phyloP scores from a whole-genome alignment of 2,797 vertebrate genomes.

The Pantherophis alleghaniensis region DNA sequence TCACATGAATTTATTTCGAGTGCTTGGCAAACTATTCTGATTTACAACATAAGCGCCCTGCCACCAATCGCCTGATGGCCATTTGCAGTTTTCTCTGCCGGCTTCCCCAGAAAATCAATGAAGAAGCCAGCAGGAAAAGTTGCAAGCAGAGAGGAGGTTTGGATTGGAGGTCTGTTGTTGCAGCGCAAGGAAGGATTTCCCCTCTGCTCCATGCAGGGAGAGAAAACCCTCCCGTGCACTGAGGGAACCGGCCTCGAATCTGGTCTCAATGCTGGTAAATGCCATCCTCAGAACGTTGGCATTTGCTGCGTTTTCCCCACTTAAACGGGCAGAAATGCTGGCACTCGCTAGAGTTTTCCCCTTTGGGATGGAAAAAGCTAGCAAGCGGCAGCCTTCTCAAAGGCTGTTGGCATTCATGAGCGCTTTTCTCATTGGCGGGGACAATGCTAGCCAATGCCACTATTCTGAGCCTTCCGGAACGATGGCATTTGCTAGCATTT shows the following conservation, averaged over 20 bases:
- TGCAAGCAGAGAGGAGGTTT: not conserved
- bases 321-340: not conserved
- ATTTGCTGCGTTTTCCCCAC: not conserved
- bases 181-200: not conserved
- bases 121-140: not conserved
- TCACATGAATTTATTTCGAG: not conserved
- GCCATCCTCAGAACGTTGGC: not conserved
- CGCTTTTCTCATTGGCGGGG: not conserved
- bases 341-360: not conserved
- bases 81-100: not conserved
- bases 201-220: not conserved
- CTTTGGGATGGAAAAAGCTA: not conserved
- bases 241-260: not conserved
- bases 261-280: not conserved
- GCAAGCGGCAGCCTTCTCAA: not conserved
- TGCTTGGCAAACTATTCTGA: not conserved
- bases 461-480: not conserved
- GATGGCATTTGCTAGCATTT: not conserved
- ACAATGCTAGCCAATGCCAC: not conserved
- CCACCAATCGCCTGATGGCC: fast-evolving
- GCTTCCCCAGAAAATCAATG: not conserved
- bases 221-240: not conserved
- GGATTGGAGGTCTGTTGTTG: not conserved
- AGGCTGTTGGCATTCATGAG: not conserved
- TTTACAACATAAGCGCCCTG: not conserved